phyloP scores from a whole-genome alignment of 2,888 invertebrate species.

The Camponotus fellah region DNA sequence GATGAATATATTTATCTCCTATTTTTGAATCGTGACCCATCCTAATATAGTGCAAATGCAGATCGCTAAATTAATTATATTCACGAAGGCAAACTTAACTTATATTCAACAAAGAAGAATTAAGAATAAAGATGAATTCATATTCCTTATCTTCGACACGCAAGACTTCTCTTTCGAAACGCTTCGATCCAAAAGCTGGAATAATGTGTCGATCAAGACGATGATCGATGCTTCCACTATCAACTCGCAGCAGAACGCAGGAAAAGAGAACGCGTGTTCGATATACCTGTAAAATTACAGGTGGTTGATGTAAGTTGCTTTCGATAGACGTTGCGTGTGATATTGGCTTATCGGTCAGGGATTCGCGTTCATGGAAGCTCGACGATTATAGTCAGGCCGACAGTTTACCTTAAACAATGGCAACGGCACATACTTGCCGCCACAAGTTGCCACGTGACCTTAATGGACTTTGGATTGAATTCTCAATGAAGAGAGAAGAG shows the following conservation, averaged over 20 bases:
- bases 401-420: slow-evolving; percentile 73
- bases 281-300: slow-evolving; percentile 66
- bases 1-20: not conserved
- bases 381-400: slow-evolving; percentile 44
- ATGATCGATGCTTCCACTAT: slow-evolving; percentile 24
- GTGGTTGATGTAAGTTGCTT: slow-evolving; percentile 71
- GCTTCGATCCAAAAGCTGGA: not conserved
- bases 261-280: slow-evolving; percentile 27
- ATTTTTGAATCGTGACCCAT: not conserved
- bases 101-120: too few relatives aligned
- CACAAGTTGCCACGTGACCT: slow-evolving; percentile 77
- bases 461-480: slow-evolving; percentile 81
- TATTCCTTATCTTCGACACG: slow-evolving; percentile 28
- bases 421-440: slow-evolving; percentile 65
- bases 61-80: not conserved
- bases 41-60: not conserved
- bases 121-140: not conserved
- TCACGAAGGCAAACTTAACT: too few relatives aligned
- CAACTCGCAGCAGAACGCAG: slow-evolving; percentile 19
- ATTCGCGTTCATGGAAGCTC: slow-evolving; percentile 54
- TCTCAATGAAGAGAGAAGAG: slow-evolving; percentile 54
- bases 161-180: slow-evolving; percentile 6
- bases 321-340: slow-evolving; percentile 57
- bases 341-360: slow-evolving; percentile 60
- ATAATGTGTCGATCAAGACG: not conserved